phyloP scores from a whole-genome alignment of 1,140 invertebrate genomes.

The Drosophila repletoides region DNA sequence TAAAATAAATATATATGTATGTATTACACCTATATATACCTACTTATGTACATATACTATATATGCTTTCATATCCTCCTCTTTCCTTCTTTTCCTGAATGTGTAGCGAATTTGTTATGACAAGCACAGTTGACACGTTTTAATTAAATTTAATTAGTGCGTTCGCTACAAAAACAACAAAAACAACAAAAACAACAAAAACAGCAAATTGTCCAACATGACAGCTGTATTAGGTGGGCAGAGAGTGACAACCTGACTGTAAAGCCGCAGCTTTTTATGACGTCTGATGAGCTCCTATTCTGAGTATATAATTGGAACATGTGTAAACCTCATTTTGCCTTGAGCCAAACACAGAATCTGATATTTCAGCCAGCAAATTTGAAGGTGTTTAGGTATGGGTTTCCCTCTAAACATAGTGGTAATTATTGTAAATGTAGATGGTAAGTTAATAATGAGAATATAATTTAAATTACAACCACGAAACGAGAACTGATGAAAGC shows the following conservation, averaged over 20 bases:
- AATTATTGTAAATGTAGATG: too few relatives aligned
- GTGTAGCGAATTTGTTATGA: slow-evolving; percentile 74
- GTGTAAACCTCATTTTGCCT: slow-evolving; percentile 32
- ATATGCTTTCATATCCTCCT: slow-evolving; percentile 1
- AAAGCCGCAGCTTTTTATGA: slow-evolving; percentile 26
- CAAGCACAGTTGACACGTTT: slow-evolving; percentile 79
- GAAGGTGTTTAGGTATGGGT: too few relatives aligned
- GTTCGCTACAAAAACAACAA: slow-evolving; percentile 35
- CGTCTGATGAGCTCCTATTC: slow-evolving; percentile 20
- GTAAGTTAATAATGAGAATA: too few relatives aligned
- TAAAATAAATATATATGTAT: not conserved
- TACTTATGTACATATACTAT: not conserved
- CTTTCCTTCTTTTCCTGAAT: slow-evolving; percentile 23
- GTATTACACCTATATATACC: not conserved
- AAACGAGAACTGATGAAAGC: too few relatives aligned
- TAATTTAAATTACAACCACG: too few relatives aligned
- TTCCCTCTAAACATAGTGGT: too few relatives aligned
- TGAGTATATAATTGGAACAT: slow-evolving; percentile 50
- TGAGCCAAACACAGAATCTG: slow-evolving; percentile 1
- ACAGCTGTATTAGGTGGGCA: slow-evolving; percentile 28
- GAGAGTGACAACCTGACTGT: slow-evolving; percentile 11
- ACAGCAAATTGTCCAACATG: slow-evolving; percentile 37
- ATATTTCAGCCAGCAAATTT: not conserved
- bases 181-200: slow-evolving; percentile 1
- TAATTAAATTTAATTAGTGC: slow-evolving; percentile 81